Base-by-base conservation (phyloP, 2,888 invertebrate species). In the Leptura quadrifasciata region DNA sequence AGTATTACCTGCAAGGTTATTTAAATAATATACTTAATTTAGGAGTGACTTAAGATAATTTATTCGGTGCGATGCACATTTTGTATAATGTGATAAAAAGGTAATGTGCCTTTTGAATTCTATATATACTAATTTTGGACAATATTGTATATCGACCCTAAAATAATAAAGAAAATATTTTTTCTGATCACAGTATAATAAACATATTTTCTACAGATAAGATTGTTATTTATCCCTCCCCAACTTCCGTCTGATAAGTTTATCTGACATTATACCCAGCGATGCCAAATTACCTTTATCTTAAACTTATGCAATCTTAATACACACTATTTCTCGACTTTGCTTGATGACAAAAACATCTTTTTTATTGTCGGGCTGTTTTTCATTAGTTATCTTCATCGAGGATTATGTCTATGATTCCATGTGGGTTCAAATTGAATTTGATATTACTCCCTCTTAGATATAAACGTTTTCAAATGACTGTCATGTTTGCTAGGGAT, bases 1-100 rank as follows among this genome's bases (percentile, higher is more conserved):
- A 47, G n/a, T 72, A 20, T 27, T 52, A 39, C 12, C 24, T 18
- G 47, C 21, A 55, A 39, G 54, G 21, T 52, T 63, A 18, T 12
- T 35, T 58, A 60, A 18, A 67, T 70, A 60, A 52, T 71, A 47
- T 72, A 72, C 60, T 71, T 75, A 70, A 73, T 47, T 65, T 73
- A 60, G 64, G 47, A 77, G 61, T 68, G 68, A 75, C 39, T 65
- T 79, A 67, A 63, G 72, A 39, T 76, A 67, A 47, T 79, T 74
- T 79, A 79, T 79, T 77, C 71, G 58, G 74, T 74, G 76, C 76
- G 63, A 77, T 79, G 77, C 74, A 77, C 74, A 77, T 77, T 77
- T 76, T 76, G 70, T 70, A 72, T 72, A 74, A 69, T 72, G 74
- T 74, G 74, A 74, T 70, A 71, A 74, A 67, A 77, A 77, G 79